phyloP scores from a whole-genome alignment of 2,113 vertebrate genomes.

The Calonectris borealis region DNA sequence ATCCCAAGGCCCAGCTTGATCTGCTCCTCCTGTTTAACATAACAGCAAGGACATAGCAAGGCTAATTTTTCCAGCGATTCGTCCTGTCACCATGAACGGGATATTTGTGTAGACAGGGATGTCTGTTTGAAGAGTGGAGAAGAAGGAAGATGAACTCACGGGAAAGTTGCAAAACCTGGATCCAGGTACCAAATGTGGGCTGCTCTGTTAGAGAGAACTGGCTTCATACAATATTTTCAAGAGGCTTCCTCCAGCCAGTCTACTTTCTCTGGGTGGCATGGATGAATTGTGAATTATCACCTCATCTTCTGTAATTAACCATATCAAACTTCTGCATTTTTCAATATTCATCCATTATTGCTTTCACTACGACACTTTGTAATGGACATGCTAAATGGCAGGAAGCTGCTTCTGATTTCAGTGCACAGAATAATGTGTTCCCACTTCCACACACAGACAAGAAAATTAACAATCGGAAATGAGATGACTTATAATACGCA shows the following conservation, averaged over 20 bases:
- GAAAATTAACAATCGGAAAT: slow-evolving; percentile 53
- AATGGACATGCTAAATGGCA: slow-evolving; percentile 13
- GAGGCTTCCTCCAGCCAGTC: background rate
- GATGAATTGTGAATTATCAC: background rate
- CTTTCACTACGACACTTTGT: background rate
- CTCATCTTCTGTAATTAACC: background rate
- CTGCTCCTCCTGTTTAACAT: background rate
- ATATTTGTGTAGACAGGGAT: background rate
- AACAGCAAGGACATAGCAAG: background rate
- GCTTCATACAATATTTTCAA: background rate
- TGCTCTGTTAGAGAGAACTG: background rate
- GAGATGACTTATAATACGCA: background rate
- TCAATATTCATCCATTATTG: slow-evolving; percentile 16
- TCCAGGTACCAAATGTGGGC: background rate
- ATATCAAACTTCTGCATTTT: background rate
- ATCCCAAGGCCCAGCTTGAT: background rate
- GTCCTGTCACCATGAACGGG: background rate
- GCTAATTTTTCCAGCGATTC: accelerated
- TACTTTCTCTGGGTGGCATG: background rate
- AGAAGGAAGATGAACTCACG: background rate
- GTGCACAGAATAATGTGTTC: background rate
- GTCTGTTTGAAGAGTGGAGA: background rate
- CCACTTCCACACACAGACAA: background rate
- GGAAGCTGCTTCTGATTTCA: slow-evolving; percentile 12
- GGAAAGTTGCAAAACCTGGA: background rate